These are phyloP conservation scores for Napeogenes sylphis DNA, from an alignment of 2,888 invertebrate species.

Conservation along the genomic window DNA sequence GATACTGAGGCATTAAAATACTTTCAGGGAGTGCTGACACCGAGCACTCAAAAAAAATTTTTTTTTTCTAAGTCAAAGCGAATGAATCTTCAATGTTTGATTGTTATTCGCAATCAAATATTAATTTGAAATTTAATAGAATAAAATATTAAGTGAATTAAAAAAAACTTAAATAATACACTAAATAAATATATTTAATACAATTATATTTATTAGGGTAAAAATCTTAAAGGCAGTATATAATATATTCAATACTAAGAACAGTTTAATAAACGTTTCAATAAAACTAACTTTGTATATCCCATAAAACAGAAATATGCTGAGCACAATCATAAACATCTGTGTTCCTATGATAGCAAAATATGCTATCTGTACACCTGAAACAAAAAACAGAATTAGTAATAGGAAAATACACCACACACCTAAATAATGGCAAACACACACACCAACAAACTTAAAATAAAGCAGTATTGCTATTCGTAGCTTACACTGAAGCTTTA, in stretches of 20 bases:
- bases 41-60: too few species aligned
- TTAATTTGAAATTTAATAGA: too few species aligned
- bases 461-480: neutral
- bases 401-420: constrained; percentile 17
- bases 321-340: constrained; percentile 85
- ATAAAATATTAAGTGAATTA: too few species aligned
- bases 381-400: constrained; percentile 53
- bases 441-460: neutral
- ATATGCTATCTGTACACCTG: constrained; percentile 90
- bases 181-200: too few species aligned
- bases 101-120: too few species aligned
- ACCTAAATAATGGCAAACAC: neutral
- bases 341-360: constrained; percentile 88
- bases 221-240: too few species aligned
- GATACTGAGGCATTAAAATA: constrained; percentile 6
- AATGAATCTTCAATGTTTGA: too few species aligned
- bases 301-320: constrained; percentile 83
- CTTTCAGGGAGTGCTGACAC: too few species aligned
- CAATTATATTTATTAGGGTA: too few species aligned
- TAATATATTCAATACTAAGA: too few species aligned
- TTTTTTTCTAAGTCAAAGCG: too few species aligned
- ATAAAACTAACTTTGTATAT: constrained; percentile 83
- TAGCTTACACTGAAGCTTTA: neutral
- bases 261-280: neutral
- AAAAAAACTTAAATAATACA: too few species aligned